A percentile compares a stretch with the other conserved stretches of the same genome.
phyloP scores from a whole-genome alignment of 2,888 invertebrate genomes.

The Tupiocoris notatus region DNA sequence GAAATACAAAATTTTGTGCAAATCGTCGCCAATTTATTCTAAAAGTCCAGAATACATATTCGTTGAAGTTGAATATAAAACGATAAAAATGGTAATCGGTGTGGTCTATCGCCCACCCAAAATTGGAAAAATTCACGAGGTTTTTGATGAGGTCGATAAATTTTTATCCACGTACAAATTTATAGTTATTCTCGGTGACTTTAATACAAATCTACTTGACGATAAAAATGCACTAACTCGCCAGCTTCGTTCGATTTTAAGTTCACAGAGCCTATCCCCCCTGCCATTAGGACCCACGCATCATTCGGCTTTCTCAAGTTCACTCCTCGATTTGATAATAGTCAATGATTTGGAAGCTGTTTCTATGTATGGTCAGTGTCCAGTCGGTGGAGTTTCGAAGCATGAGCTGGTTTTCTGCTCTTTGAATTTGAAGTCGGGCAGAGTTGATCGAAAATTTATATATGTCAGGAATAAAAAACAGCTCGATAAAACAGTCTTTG shows the following conservation, averaged over 20 bases:
- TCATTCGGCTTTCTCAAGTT: neutral
- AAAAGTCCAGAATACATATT: slow-evolving; percentile 11
- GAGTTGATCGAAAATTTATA: neutral
- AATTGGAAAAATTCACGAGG: too few relatives aligned
- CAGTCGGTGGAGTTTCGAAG: neutral
- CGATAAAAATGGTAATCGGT: neutral
- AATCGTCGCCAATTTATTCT: neutral
- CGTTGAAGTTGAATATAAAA: neutral
- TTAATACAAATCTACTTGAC: neutral
- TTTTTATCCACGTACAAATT: too few relatives aligned
- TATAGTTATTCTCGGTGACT: neutral
- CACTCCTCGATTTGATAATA: neutral
- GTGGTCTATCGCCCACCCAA: slow-evolving; percentile 8
- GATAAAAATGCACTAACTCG: neutral
- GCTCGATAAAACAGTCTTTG: neutral
- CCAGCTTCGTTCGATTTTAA: neutral
- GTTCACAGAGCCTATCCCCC: neutral
- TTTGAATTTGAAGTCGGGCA: neutral
- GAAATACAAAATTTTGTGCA: neutral
- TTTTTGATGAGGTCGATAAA: too few relatives aligned
- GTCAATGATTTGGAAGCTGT: neutral
- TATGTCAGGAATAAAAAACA: neutral
- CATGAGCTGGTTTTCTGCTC: neutral
- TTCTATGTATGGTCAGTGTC: neutral
- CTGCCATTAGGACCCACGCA: slow-evolving; percentile 1